Evolutionary conservation across 2,113 vertebrate species (phyloP).

Genomic region (Oncorhynchus nerka): DNA sequence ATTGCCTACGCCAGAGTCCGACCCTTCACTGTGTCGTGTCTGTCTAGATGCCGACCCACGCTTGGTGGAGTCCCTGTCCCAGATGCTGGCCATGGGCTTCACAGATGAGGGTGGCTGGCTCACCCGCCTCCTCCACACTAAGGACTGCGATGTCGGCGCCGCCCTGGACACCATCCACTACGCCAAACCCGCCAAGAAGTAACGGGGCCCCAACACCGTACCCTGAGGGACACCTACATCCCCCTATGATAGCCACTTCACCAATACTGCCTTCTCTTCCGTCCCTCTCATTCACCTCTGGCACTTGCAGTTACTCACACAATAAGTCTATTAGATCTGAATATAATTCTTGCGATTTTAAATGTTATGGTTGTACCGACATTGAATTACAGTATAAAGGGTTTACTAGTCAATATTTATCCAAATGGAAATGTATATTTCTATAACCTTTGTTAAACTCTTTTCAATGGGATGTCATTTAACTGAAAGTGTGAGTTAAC

Average conservation of each 20-base stretch:
- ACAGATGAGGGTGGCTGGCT: slow-evolving; percentile 94
- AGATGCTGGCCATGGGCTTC: slow-evolving; percentile 98
- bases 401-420: background rate
- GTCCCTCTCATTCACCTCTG: background rate
- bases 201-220: background rate
- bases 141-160: slow-evolving; percentile 86
- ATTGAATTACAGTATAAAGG: too few relatives aligned
- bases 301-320: background rate
- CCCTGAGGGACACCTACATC: too few relatives aligned
- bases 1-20: background rate
- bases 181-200: slow-evolving; percentile 73
- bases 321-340: background rate
- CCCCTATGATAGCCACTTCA: background rate
- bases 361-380: too few relatives aligned
- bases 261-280: background rate
- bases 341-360: background rate
- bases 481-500: too few relatives aligned
- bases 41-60: slow-evolving; percentile 87
- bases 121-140: slow-evolving; percentile 90
- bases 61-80: slow-evolving; percentile 90
- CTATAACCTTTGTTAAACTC: too few relatives aligned
- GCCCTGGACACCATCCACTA: slow-evolving; percentile 95
- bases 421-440: background rate
- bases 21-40: background rate
- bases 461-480: too few relatives aligned